Evolutionary conservation across 2,888 invertebrate species (phyloP), one percentile per base, ranked within the genome.

Genomic region (Apamea monoglypha): DNA sequence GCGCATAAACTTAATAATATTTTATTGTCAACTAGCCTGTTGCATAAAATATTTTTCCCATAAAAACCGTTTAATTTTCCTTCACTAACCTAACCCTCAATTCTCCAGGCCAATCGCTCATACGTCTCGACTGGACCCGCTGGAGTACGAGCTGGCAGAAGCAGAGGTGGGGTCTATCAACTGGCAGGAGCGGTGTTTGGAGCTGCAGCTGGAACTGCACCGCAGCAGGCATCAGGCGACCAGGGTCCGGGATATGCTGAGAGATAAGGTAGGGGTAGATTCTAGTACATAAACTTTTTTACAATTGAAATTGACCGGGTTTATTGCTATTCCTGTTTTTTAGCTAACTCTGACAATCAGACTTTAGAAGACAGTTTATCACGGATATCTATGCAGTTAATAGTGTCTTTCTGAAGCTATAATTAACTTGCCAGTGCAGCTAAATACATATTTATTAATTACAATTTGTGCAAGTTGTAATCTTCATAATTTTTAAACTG

Each of bases 111-210:
- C 96, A 1, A 91, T 95, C 89, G 97, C 93, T 80, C 96, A 95
- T 87, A 87, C 97, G 88, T 94, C 96, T 82, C 90, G 97, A 91
- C 71, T 95, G 89, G 92, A 97, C 91, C 93, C 97, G 80, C 76
- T 97, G 93, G 92, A 96, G 94, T 94, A 96, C 92, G 92, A 96
- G 92, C 91, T 96, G 85, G 95, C 90, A 1, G 93, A 94, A 0
- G 95, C 94, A 0, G 95, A 97, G 92, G 84, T 96, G 87, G 91
- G 95, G 89, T 95, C 97, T 86, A 97, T 98, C 91, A 98, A 98
- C 95, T 99, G 99, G 99, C 98, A 99, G 96, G 98, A 99, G 95
- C 97, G 98, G 78, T 99, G 99, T 92, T 95, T 98, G 91, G 98
- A 98, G 93, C 95, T 99, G 89, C 99, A 99, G 95, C 95, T 98